These are phyloP conservation scores for Sinocyclocheilus grahami DNA, from an alignment of 2,113 vertebrate genomes.

Conservation along the genomic window DNA sequence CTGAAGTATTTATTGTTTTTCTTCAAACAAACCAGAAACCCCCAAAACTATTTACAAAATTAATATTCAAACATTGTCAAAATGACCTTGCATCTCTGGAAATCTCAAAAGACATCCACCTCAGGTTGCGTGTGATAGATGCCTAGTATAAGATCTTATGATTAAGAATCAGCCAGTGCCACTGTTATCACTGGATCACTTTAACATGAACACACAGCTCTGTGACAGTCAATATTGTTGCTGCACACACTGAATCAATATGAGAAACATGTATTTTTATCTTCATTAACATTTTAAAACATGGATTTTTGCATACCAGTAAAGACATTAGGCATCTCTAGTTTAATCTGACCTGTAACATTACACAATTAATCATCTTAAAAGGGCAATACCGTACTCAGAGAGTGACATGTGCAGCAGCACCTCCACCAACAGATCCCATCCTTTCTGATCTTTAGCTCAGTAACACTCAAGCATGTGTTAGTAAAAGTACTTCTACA, in stretches of 20 bases:
- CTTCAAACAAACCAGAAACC: conserved; percentile 78
- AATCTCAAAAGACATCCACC: not conserved
- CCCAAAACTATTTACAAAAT: conserved; percentile 80
- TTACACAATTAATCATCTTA: not conserved
- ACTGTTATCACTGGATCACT: not conserved
- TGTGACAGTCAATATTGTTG: conserved; percentile 8
- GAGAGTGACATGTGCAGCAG: not conserved
- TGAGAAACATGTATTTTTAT: not conserved
- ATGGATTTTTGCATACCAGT: not conserved
- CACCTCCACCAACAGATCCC: not conserved
- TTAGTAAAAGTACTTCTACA: not conserved
- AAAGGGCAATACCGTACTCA: not conserved
- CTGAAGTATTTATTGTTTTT: conserved; percentile 69
- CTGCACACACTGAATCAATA: conserved; percentile 1
- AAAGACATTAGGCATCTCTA: conserved; percentile 8
- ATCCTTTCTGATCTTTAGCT: not conserved
- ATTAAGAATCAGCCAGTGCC: not conserved
- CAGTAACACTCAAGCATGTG: not conserved
- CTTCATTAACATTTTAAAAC: conserved; percentile 12
- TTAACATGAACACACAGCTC: not conserved
- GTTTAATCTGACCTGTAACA: not conserved
- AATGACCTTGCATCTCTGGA: conserved; percentile 46
- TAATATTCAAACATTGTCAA: conserved; percentile 63
- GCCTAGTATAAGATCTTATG: not conserved
- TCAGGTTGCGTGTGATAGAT: not conserved